Percentiles rank a stretch among this genome's conserved stretches.
phyloP scores from a whole-genome alignment of 2,113 vertebrate genomes.

The Gopherus evgoodei region DNA sequence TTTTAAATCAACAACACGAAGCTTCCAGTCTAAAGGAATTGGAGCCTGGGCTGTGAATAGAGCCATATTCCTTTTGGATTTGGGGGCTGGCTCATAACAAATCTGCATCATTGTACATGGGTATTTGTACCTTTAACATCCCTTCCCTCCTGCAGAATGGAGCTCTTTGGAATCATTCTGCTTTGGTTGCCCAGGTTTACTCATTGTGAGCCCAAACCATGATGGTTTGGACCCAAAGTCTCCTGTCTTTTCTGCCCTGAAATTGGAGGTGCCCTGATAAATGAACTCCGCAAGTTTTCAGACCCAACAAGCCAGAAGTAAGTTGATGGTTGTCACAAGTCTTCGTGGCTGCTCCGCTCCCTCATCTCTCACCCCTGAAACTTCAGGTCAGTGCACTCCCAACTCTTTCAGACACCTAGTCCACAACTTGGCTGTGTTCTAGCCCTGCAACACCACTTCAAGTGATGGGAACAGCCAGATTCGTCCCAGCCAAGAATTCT shows the following conservation, averaged over 20 bases:
- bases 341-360: too few relatives aligned
- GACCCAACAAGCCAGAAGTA: too few relatives aligned
- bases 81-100: too few relatives aligned
- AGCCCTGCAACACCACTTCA: not conserved
- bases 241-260: too few relatives aligned
- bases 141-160: not conserved
- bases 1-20: not conserved
- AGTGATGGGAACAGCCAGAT: not conserved
- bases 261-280: too few relatives aligned
- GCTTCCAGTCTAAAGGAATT: not conserved
- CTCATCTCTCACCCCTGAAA: not conserved
- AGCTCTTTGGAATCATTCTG: not conserved
- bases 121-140: not conserved
- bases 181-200: not conserved
- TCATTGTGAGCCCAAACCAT: not conserved
- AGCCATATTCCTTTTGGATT: not conserved
- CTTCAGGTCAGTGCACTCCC: not conserved
- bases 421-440: not conserved
- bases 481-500: not conserved
- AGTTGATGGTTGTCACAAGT: too few relatives aligned
- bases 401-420: not conserved
- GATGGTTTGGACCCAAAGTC: too few relatives aligned
- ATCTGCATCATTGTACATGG: not conserved
- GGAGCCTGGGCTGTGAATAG: rapidly evolving
- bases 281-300: too few relatives aligned